Evolutionary conservation across 2,113 vertebrate species (phyloP), one percentile per base, ranked within the genome.

Genomic region (Carollia perspicillata): DNA sequence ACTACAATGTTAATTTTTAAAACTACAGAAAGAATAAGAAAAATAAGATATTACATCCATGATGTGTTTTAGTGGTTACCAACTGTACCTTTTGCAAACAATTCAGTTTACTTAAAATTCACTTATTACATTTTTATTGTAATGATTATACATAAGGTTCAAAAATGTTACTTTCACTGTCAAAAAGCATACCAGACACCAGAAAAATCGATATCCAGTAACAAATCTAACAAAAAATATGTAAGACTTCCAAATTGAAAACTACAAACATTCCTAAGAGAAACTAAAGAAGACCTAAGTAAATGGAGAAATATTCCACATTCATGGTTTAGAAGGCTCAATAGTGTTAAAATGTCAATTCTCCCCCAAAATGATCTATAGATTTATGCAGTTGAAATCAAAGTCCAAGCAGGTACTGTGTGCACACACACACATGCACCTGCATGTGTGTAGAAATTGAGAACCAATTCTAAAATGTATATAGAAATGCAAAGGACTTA

Each of bases 61-160:
- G 42, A 74, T 35, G 33, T 53, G 26, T 23, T 96, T 80, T 75
- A 18, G 37, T 69, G 35, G 23, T 71, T 78, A 16, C 53, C 47
- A 35, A 84, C 30, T 80, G 7, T 58, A 89, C 10, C 60, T 85
- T 81, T 6, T 78, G 33, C 80, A 84, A 74, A 93, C 60, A 86
- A 81, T 79, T 88, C 55, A 44, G 42, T 68, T 91, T 80, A 81
- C 93, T 85, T 72, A 95, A 87, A 95, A 92, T 81, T 92, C 35
- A 85, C 33, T 81, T 74, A 80, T 51, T 71, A 90, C 18, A 80
- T 86, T 78, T 84, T 81, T 47, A 85, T 8, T 93, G 60, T 74
- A 40, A 79, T 74, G 44, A 66, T 84, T 83, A 77, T 13, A n/a
- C 42, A 84, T 8, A 47, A 69, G 80, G 33, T 63, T 89, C 33